Evolutionary conservation across 2,797 vertebrate genomes (phyloP), one percentile per base, ranked within the genome.

Genomic region (Pipistrellus kuhlii): DNA sequence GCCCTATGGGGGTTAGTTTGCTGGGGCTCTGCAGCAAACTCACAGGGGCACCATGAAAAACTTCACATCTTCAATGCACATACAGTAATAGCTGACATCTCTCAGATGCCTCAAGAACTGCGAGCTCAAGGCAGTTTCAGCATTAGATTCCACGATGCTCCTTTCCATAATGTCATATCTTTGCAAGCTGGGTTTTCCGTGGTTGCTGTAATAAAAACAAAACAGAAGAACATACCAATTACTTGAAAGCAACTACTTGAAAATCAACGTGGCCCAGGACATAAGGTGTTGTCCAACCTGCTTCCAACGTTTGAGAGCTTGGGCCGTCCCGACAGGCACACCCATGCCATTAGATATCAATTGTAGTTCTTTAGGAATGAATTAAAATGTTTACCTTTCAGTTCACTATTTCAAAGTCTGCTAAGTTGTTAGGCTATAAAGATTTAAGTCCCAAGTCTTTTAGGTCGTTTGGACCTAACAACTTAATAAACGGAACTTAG

Each of bases 351-450:
- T 64, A 14, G 8, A 57, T 3, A 35, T 35, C 25, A 48, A n/a
- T 4, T 77, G n/a, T 46, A 75, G 59, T 66, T 80, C 78, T 59
- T 84, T 71, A 73, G 72, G 27, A 77, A 57, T 41, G 76, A 86
- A 77, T 71, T 69, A 27, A 41, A 27, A 76, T 35, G 21, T 46
- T 64, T 88, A 71, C 32, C 53, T 87, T 88, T 51, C 64, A 35
- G 59, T 20, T 73, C 51, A 32, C n/a, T 6, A 17, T 80, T 68
- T 77, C 59, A 38, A 32, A 18, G 13, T 62, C 46, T n/a, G 30
- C 75, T 57, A 93, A 76, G 13, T 48, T 23, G 32, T 88, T 44
- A 73, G 77, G 48, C 21, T 17, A 57, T 9, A 78, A 83, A 77
- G 27, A 44, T 35, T 62, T 13, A 59, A 59, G 25, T 59, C 57